Evolutionary conservation across 2,888 invertebrate species (phyloP).

Genomic region (Meganola albula): DNA sequence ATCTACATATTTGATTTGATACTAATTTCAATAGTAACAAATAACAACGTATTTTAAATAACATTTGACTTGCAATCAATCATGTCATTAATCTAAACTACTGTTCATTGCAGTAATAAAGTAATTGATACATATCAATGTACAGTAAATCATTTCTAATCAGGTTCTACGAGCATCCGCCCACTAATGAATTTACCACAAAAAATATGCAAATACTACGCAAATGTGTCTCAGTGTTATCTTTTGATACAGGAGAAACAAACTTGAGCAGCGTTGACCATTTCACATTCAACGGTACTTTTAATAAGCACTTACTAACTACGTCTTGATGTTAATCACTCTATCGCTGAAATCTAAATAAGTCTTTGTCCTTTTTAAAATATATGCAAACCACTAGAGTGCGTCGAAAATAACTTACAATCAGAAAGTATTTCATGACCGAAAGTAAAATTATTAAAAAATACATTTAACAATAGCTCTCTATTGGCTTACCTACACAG

Average conservation of each 20-base stretch:
- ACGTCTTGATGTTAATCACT: constrained; percentile 30
- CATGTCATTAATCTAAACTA: constrained; percentile 20
- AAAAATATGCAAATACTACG: constrained; percentile 52
- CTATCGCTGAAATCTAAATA: too few species aligned
- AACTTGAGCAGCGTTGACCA: constrained; percentile 35
- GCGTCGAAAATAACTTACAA: constrained; percentile 4
- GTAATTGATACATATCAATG: constrained; percentile 23
- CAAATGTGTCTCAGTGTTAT: constrained; percentile 42
- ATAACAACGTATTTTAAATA: too few species aligned
- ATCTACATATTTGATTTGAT: too few species aligned
- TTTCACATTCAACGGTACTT: constrained; percentile 44
- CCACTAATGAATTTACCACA: constrained; percentile 32
- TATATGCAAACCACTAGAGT: constrained; percentile 13
- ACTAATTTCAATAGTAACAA: too few species aligned
- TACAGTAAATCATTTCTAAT: constrained; percentile 22
- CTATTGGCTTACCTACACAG: constrained; percentile 20
- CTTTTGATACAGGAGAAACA: constrained; percentile 34
- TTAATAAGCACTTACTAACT: constrained; percentile 26
- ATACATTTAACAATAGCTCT: constrained; percentile 12
- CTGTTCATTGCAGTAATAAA: constrained; percentile 26
- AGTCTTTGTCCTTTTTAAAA: constrained; percentile 12
- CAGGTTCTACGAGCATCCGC: constrained; percentile 12
- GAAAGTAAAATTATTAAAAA: constrained; percentile 21
- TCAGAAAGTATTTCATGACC: constrained; percentile 15
- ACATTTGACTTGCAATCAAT: constrained; percentile 23